A percentile compares a stretch with the other conserved stretches of the same genome.
These are phyloP conservation scores for Excalfactoria chinensis DNA, from an alignment of 2,113 vertebrate genomes.

Conservation along the genomic window DNA sequence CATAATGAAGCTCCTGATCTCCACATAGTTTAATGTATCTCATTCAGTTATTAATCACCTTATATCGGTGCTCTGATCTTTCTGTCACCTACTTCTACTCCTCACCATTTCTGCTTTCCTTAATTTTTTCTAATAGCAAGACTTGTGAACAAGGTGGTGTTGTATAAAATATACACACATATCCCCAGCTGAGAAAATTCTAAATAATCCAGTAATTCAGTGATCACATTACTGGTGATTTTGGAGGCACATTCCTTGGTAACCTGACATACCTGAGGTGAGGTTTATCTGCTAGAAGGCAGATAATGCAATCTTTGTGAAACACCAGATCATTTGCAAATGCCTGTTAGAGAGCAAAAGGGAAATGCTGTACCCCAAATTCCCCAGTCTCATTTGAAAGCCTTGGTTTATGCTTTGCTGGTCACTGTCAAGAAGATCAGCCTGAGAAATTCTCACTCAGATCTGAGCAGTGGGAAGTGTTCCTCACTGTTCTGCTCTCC, in stretches of 20 bases:
- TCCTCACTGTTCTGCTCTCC: conserved; percentile 25
- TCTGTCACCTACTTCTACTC: not conserved
- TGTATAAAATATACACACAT: not conserved
- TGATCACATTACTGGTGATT: not conserved
- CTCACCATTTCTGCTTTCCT: not conserved
- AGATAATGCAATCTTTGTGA: not conserved
- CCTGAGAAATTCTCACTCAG: not conserved
- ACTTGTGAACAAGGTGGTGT: not conserved
- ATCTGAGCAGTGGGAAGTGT: conserved; percentile 61
- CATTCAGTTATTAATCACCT: not conserved
- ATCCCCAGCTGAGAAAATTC: not conserved
- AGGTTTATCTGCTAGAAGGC: not conserved
- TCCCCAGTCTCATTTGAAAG: not conserved
- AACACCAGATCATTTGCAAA: not conserved
- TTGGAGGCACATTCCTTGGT: not conserved
- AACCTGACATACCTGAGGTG: not conserved
- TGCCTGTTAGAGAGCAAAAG: not conserved
- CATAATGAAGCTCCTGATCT: not conserved
- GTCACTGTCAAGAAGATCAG: conserved; percentile 27
- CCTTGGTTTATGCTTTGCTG: not conserved
- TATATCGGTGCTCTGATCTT: not conserved
- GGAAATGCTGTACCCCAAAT: not conserved
- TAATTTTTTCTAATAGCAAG: not conserved
- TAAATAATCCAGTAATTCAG: not conserved
- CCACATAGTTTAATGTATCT: not conserved